phyloP scores from a whole-genome alignment of 2,113 vertebrate species.

The Chrysochloris asiatica region DNA sequence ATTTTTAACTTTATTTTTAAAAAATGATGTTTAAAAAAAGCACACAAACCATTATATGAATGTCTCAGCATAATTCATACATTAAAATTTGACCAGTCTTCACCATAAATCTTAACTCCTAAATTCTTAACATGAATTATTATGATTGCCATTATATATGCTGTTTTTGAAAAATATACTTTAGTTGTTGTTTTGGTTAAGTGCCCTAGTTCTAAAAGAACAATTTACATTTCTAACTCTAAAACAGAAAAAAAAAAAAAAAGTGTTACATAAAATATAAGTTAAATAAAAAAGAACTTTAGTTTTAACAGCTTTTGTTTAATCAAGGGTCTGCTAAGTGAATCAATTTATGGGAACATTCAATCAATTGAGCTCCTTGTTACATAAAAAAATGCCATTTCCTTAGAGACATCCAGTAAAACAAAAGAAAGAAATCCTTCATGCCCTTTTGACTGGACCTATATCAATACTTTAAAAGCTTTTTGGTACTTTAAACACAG shows the following conservation, averaged over 20 bases:
- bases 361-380: slow-evolving; percentile 25
- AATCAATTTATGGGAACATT: slow-evolving; percentile 47
- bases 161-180: slow-evolving; percentile 58
- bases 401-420: slow-evolving; percentile 34
- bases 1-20: background rate
- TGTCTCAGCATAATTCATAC: background rate
- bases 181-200: slow-evolving; percentile 43
- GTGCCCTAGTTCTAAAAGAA: slow-evolving; percentile 44
- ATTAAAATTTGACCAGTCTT: slow-evolving; percentile 8
- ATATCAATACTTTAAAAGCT: slow-evolving; percentile 32
- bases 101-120: slow-evolving; percentile 22
- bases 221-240: slow-evolving; percentile 47
- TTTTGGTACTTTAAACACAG: slow-evolving; percentile 72
- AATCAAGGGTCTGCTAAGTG: slow-evolving; percentile 32
- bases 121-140: background rate
- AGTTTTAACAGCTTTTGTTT: slow-evolving; percentile 26
- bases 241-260: slow-evolving; percentile 18
- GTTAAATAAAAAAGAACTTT: slow-evolving; percentile 10
- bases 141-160: background rate
- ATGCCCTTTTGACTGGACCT: background rate
- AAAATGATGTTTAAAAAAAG: slow-evolving; percentile 16
- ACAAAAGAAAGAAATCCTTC: background rate
- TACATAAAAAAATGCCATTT: background rate
- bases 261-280: background rate
- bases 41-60: background rate